These are phyloP conservation scores for Hippopotamyrus pictus DNA, from an alignment of 2,797 vertebrate genomes.

Conservation along the genomic window DNA sequence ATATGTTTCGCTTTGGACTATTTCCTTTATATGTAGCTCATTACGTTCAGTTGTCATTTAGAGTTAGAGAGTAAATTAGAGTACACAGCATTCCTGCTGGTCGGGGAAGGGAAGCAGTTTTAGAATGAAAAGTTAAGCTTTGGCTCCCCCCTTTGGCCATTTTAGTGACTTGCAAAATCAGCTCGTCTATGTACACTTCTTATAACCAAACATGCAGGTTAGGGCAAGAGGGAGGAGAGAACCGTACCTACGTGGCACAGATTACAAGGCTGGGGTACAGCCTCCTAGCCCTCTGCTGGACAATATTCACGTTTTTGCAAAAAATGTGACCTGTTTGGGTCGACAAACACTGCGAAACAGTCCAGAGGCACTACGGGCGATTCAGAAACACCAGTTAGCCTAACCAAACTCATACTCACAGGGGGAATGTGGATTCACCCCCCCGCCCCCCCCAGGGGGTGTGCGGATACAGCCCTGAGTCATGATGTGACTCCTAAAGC, in stretches of 20 bases:
- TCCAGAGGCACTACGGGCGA: background rate
- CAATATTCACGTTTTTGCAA: background rate
- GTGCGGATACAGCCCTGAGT: background rate
- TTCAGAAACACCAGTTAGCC: background rate
- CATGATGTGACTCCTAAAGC: background rate
- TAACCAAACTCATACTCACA: background rate
- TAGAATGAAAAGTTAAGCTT: slow-evolving; percentile 25
- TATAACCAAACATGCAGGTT: background rate
- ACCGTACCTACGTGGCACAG: background rate
- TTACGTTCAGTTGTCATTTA: background rate
- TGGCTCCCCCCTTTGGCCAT: slow-evolving; percentile 52
- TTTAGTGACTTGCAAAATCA: background rate
- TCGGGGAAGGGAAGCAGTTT: background rate
- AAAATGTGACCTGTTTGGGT: background rate
- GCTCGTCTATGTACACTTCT: background rate
- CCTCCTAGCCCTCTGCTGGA: background rate
- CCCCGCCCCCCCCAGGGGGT: background rate
- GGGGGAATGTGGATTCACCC: background rate
- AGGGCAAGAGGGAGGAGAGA: background rate
- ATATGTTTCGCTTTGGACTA: background rate
- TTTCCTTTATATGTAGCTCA: background rate
- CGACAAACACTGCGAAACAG: background rate
- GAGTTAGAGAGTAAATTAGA: background rate
- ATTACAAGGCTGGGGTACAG: background rate
- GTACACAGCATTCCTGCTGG: background rate